These are phyloP conservation scores for Porites lobata DNA, from an alignment of 92 coral and sea anemone genomes.

Conservation along the genomic window DNA sequence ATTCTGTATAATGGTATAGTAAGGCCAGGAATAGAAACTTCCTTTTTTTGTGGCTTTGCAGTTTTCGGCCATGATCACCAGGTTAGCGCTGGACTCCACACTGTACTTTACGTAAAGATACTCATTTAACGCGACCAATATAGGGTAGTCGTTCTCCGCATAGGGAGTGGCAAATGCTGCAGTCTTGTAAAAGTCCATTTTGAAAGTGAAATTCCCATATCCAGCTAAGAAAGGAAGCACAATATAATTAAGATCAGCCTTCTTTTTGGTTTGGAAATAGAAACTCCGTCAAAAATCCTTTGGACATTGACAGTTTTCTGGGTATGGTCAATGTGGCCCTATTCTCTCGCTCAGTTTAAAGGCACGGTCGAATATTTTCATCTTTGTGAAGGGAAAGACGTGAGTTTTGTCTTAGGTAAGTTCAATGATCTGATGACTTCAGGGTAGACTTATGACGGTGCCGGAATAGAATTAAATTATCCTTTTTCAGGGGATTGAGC, in stretches of 20 bases:
- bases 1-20: conserved; percentile 54
- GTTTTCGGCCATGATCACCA: conserved; percentile 63
- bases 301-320: too few relatives aligned
- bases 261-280: background rate
- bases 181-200: conserved; percentile 43
- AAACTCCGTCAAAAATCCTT: too few relatives aligned
- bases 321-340: too few relatives aligned
- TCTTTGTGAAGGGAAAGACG: too few relatives aligned
- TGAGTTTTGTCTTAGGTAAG: too few relatives aligned
- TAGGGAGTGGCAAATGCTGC: conserved; percentile 29
- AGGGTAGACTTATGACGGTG: too few relatives aligned
- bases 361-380: too few relatives aligned
- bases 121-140: conserved; percentile 1
- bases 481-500: too few relatives aligned
- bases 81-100: conserved; percentile 34
- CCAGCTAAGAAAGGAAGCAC: background rate
- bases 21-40: conserved; percentile 55
- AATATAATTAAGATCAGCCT: background rate
- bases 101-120: conserved; percentile 29
- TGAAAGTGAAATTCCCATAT: conserved; percentile 37
- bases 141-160: conserved; percentile 25
- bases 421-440: too few relatives aligned
- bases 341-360: too few relatives aligned
- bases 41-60: conserved; percentile 55
- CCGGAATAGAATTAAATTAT: too few relatives aligned